phyloP scores from a whole-genome alignment of 53 echinoderm and acorn worm species.

The Arbacia lixula region DNA sequence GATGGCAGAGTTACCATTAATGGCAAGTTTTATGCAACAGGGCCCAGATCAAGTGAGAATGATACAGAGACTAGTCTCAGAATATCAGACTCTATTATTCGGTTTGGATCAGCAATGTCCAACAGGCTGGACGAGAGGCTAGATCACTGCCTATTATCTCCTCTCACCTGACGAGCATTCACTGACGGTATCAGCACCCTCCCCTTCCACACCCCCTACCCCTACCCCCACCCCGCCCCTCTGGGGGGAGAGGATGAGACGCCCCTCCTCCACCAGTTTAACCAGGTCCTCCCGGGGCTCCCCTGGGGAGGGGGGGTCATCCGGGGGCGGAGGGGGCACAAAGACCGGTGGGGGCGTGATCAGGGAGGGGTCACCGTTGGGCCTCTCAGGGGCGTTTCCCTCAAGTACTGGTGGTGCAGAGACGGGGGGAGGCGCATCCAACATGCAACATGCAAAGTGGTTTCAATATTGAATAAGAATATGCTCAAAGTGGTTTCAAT shows the following conservation, averaged over 20 bases:
- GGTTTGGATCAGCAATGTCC: too few relatives aligned
- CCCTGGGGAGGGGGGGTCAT: slow-evolving; percentile 82
- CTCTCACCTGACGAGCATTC: slow-evolving; percentile 60
- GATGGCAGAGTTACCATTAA: too few relatives aligned
- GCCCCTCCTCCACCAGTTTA: slow-evolving; percentile 75
- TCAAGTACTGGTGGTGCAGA: slow-evolving; percentile 1
- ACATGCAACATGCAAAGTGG: slow-evolving; percentile 37
- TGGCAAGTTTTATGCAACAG: too few relatives aligned
- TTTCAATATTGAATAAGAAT: too few relatives aligned
- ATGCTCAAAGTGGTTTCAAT: too few relatives aligned
- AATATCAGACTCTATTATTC: too few relatives aligned
- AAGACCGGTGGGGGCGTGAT: slow-evolving; percentile 78
- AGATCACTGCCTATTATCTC: neutral
- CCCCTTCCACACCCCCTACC: too few relatives aligned
- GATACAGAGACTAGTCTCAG: too few relatives aligned
- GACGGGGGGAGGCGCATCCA: too few relatives aligned
- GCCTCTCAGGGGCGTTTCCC: neutral
- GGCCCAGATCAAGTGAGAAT: too few relatives aligned
- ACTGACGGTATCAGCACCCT: slow-evolving; percentile 40
- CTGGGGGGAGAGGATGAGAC: slow-evolving; percentile 59
- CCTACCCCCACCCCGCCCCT: slow-evolving; percentile 22
- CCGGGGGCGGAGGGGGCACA: slow-evolving; percentile 85
- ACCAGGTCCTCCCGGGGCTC: slow-evolving; percentile 69
- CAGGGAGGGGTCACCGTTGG: neutral
- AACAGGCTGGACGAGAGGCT: too few relatives aligned